Percentiles rank a stretch among this genome's conserved stretches.
These are phyloP conservation scores for Nibea albiflora DNA, from an alignment of 2,113 vertebrate genomes.

Conservation along the genomic window DNA sequence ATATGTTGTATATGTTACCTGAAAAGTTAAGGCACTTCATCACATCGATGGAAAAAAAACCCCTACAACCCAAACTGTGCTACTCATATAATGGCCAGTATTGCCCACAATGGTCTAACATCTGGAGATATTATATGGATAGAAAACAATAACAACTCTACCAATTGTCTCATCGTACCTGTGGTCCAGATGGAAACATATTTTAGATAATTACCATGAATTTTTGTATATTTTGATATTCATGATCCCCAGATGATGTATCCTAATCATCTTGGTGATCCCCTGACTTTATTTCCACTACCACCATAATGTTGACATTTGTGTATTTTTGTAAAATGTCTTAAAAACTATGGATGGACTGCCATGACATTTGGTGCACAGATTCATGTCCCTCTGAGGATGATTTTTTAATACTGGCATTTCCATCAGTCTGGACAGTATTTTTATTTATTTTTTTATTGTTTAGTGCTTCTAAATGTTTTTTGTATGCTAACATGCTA, in stretches of 20 bases:
- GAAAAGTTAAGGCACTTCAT: background rate
- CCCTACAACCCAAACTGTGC: background rate
- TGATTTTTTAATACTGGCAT: no score
- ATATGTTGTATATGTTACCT: background rate
- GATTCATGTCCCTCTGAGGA: no score
- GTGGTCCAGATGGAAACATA: background rate
- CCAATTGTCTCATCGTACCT: background rate
- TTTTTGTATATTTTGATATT: background rate
- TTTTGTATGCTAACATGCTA: background rate
- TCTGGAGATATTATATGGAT: no score
- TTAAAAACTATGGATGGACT: no score
- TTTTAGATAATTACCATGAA: background rate
- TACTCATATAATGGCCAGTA: background rate
- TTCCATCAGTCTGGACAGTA: background rate
- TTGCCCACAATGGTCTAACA: background rate
- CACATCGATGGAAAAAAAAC: background rate
- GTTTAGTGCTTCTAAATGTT: background rate
- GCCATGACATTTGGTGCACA: background rate
- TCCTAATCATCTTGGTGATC: background rate
- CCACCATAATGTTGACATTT: no score
- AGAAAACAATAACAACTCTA: background rate
- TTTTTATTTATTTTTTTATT: background rate
- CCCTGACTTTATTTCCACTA: background rate
- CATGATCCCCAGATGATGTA: background rate
- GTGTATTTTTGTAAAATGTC: background rate